Evolutionary conservation across 2,888 invertebrate species (phyloP), one percentile per base, ranked within the genome.

Genomic region (Balanococcus diminutus): DNA sequence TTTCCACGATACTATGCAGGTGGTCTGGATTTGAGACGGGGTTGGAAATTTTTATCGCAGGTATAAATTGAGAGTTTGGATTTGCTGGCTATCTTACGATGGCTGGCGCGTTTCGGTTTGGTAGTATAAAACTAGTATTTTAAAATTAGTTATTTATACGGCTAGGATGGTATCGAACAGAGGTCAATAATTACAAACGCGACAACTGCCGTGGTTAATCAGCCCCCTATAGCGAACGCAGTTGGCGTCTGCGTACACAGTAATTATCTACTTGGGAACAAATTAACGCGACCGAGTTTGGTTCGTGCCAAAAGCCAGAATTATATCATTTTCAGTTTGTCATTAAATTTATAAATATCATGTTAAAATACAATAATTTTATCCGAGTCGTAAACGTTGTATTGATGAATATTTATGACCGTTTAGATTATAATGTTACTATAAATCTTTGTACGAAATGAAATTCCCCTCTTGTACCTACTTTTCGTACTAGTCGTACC

Each of bases 131-230:
- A 79, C 32, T 36, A n/a, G 75, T 79, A 79, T 79, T 79, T 79
- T 36, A 79, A 79, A 79, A 79, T 79, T 79, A 79, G 75, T 79
- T 79, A 79, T 79, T 79, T 79, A 79, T 36, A 79, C 32, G 36
- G 75, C 36, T 32, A 79, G 36, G 36, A 22, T 79, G 22, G n/a
- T 79, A 79, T 79, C 36, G 75, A 79, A 22, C 75, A 36, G 9
- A 51, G 51, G 51, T 82, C 82, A 56, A 82, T 51, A 82, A 82
- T 82, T 82, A 84, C 36, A 84, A 84, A 84, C 36, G 84, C 84
- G 84, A 84, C 84, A 84, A 84, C 84, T 84, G 84, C 61, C 84
- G 84, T 72, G 56, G 84, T 72, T 84, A 84, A 84, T 84, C 84
- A 84, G 84, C 84, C 84, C 67, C 84, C 84, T 67, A 42, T 67